Percentiles rank a stretch among this genome's conserved stretches.
phyloP scores from a whole-genome alignment of 2,888 invertebrate genomes.

The Prosopocoilus inquinatus region DNA sequence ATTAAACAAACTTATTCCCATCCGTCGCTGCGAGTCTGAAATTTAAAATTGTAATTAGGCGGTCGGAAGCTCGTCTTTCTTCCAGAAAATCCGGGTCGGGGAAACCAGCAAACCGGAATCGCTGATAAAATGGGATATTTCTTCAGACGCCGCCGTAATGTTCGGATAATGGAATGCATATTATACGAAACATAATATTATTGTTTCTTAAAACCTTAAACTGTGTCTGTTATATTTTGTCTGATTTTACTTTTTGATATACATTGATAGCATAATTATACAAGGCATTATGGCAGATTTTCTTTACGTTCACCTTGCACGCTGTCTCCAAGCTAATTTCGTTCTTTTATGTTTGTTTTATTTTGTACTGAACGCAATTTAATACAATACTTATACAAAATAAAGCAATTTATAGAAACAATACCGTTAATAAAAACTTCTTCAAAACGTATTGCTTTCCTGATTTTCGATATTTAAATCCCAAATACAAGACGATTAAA shows the following conservation, averaged over 20 bases:
- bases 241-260: constrained; percentile 23
- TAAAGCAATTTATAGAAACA: no score
- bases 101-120: constrained; percentile 32
- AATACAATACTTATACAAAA: no score
- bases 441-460: no score
- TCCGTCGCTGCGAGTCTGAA: constrained; percentile 23
- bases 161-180: constrained; percentile 49
- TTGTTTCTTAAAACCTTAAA: constrained; percentile 52
- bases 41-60: constrained; percentile 47
- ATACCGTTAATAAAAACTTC: no score
- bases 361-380: no score
- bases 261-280: constrained; percentile 8
- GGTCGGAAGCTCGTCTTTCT: constrained; percentile 32
- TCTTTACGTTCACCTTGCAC: background rate
- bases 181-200: constrained; percentile 52
- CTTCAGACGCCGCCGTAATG: constrained; percentile 40
- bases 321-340: no score
- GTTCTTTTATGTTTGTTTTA: no score
- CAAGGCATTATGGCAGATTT: background rate
- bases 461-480: no score
- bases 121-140: constrained; percentile 40
- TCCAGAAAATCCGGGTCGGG: constrained; percentile 34
- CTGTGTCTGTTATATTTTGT: constrained; percentile 30
- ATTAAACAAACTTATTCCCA: constrained; percentile 15
- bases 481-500: no score